Percentiles rank a stretch among this genome's conserved stretches.
These are phyloP conservation scores for Mareca penelope DNA, from an alignment of 2,797 vertebrate species.

Conservation along the genomic window DNA sequence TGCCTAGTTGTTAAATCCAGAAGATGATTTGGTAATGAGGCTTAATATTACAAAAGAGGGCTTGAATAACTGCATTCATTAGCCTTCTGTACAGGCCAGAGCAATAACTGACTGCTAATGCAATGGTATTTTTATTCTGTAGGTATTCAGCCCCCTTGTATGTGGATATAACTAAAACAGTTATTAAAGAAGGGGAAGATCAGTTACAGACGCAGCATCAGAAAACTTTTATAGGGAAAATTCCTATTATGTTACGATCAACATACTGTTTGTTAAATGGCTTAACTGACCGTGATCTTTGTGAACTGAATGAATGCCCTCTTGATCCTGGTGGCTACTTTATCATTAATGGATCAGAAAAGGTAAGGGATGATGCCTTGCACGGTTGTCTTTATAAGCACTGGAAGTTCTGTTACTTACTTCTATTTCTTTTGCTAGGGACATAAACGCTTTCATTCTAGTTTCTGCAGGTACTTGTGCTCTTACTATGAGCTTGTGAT, in stretches of 20 bases:
- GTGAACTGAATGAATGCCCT: conserved; percentile 96
- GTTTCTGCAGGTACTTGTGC: neutral
- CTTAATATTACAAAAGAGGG: neutral
- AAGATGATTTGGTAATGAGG: neutral
- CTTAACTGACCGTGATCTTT: conserved; percentile 94
- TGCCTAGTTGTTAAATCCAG: neutral
- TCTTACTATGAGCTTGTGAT: neutral
- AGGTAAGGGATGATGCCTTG: conserved; percentile 79
- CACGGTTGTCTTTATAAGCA: neutral
- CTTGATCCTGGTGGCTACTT: conserved; percentile 98
- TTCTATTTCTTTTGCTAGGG: neutral
- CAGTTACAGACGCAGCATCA: conserved; percentile 97
- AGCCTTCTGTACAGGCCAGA: neutral
- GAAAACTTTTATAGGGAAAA: conserved; percentile 99
- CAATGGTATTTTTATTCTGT: conserved; percentile 20
- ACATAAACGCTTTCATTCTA: neutral
- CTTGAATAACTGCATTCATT: neutral
- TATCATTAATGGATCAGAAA: conserved; percentile 99
- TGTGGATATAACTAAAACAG: conserved; percentile 98
- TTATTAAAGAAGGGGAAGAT: conserved; percentile 97
- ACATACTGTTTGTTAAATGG: conserved; percentile 96
- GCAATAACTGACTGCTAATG: neutral
- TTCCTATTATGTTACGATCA: conserved; percentile 98
- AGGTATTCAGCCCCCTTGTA: conserved; percentile 97
- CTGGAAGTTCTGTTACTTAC: neutral